Percentiles rank a stretch among this genome's conserved stretches.
Conservation (phyloP, 2,888 invertebrate genomes). For the Bhutanitis thaidina region DNA sequence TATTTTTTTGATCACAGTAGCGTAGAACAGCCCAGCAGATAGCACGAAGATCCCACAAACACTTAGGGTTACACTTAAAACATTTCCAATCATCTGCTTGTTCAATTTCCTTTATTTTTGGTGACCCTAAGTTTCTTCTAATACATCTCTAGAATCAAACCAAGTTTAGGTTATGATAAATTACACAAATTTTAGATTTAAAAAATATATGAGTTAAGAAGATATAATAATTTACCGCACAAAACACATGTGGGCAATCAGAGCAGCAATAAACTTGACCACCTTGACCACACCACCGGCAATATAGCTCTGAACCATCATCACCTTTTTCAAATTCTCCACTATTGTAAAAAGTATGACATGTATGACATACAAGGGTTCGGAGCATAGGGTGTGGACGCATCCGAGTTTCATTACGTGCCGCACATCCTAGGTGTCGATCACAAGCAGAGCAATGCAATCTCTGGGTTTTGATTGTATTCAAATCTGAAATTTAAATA, state of each 20-base stretch:
- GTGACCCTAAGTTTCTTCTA: constrained; percentile 83
- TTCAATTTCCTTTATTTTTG: constrained; percentile 85
- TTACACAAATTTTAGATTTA: not conserved
- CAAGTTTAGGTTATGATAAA: not conserved
- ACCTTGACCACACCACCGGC: constrained; percentile 91
- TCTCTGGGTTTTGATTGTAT: constrained; percentile 77
- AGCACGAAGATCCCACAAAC: constrained; percentile 83
- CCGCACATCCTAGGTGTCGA: constrained; percentile 86
- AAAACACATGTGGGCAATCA: constrained; percentile 86
- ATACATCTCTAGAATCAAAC: constrained; percentile 83
- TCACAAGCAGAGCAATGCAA: constrained; percentile 89
- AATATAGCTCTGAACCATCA: constrained; percentile 90
- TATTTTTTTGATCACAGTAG: constrained; percentile 82
- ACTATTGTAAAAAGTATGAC: constrained; percentile 88
- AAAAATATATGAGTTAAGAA: not conserved
- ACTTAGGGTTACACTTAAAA: constrained; percentile 85
- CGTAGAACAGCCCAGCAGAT: constrained; percentile 85
- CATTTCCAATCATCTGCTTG: constrained; percentile 90
- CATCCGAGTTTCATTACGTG: constrained; percentile 81
- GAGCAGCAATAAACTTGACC: constrained; percentile 90
- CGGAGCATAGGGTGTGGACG: constrained; percentile 86
- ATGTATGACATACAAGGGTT: constrained; percentile 85
- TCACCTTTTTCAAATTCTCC: constrained; percentile 91
- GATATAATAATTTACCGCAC: constrained; percentile 72
- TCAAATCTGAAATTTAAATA: constrained; percentile 71